Evolutionary conservation across 2,888 invertebrate genomes (phyloP), one percentile per base, ranked within the genome.

Genomic region (Brenthis ino): DNA sequence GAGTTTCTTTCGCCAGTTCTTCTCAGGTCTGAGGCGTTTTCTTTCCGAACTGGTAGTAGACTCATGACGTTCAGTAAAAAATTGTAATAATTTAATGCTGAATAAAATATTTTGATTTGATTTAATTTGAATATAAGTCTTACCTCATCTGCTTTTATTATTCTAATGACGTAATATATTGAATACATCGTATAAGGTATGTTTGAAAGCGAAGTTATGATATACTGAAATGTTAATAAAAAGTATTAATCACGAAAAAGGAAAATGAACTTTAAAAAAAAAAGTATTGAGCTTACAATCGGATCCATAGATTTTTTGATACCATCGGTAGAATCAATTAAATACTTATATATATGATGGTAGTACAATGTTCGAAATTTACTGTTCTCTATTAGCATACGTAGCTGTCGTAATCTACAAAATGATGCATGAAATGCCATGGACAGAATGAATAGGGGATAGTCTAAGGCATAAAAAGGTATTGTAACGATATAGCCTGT

Each of bases 301-400:
- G 51, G 53, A 14, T 65, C 58, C 6, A 58, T 58, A 1, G 37
- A 33, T 8, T 51, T n/a, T 57, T 65, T 65, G 0, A 24, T 14
- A 8, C 1, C 43, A 11, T 58, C 65, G 16, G 65, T 65, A 2
- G 58, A 53, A 13, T 65, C 65, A 11, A 65, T 53, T 28, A 65
- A 53, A 1, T 16, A 24, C 20, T 51, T 65, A 20, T 65, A 65
- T 1, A 51, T 1, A 14, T 20, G 37, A 53, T 65, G 65, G 14
- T 24, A 57, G 12, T 61, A 61, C 6, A n/a, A 33, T 16, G 51
- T 2, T n/a, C 14, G 12, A 28, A 51, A 51, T 37, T 24, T 51
- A 4, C 33, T 51, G 11, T 11, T 51, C 4, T 61, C 28, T 51
- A 61, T 33, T 2, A 51, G 33, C 6, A 33, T 61, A 14, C 51